Evolutionary conservation across 2,888 invertebrate species (phyloP), one percentile per base, ranked within the genome.

Genomic region (Apamea sordens): DNA sequence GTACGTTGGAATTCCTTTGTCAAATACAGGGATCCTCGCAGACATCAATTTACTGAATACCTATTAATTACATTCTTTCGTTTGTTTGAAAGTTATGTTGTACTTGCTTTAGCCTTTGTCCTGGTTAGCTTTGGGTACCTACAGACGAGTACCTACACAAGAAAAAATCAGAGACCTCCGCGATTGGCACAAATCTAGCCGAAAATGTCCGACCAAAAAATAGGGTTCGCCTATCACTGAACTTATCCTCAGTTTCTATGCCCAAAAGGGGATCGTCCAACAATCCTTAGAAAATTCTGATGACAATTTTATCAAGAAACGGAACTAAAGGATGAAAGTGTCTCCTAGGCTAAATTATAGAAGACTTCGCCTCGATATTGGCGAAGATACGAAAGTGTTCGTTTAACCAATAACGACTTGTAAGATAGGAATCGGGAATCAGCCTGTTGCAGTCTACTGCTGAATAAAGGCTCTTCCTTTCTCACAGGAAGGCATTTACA

Each of bases 31-130:
- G 50, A 53, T 81, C 69, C 69, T 56, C 50, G 32, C 24, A 24
- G 87, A 87, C 74, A 87, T 85, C 73, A 81, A 77, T 87, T 87
- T 81, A 61, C 75, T 76, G 75, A 85, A 87, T 80, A 87, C 85
- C 82, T 85, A 85, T 80, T 84, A 85, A 87, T 85, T 70, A 85
- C 74, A 87, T 87, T 85, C 85, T 74, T 86, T 73, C 74, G 69
- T 85, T 69, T 76, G 71, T 87, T 72, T 74, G 18, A 68, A 79
- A 73, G 59, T 73, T 76, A 85, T 68, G 44, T 75, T 56, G 59
- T 76, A 70, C 53, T 47, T 76, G 21, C 67, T 68, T 7, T 69
- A 72, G 44, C 36, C 59, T 71, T 82, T 80, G 63, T 63, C 41
- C 61, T 28, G 36, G 59, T 24, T 69, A 65, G 64, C 7, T 79